Evolutionary conservation across 2,797 vertebrate species (phyloP), one percentile per base, ranked within the genome.

Genomic region (Parotocinclus haroldoi): DNA sequence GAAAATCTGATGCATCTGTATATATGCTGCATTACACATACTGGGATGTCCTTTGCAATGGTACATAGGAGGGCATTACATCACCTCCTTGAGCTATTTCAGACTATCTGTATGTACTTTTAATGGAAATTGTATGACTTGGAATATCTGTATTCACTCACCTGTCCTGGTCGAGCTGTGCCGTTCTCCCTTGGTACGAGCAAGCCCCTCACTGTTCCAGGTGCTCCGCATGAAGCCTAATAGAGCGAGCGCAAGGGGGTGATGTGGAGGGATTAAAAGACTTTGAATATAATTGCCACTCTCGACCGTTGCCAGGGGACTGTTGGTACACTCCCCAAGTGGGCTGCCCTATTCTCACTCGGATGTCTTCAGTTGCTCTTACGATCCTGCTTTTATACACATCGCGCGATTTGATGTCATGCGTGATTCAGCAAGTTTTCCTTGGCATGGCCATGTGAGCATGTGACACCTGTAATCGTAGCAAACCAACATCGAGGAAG

Each of bases 221-320:
- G 83, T 80, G 83, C 79, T 82, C 77, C 56, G 68, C 62, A 82
- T 75, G 64, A 58, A 74, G 79, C 57, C 66, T 77, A 65, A 75
- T 66, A 76, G 27, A 27, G 27, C 27, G 70, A 60, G 73, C 77
- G 54, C 50, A 52, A 45, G 59, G 57, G 44, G 37, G 68, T 68
- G 73, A 74, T 12, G 70, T 59, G 55, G 70, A 69, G 76, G 68
- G 66, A 76, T 73, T 71, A 74, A 79, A 78, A 76, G 78, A 81
- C 77, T 76, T 79, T 76, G 74, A 80, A 73, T 81, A 80, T 78
- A 84, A 82, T 81, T 72, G 80, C 75, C 66, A 74, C 81, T 83
- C 72, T 73, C 52, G 58, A 42, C 46, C 62, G 62, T 92, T 91
- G 86, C 87, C 83, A 82, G 71, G 89, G 82, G 73, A 88, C 78